Evolutionary conservation across 35 echinoderm and acorn worm genomes (phyloP).

Genomic region (Amphiura filiformis): DNA sequence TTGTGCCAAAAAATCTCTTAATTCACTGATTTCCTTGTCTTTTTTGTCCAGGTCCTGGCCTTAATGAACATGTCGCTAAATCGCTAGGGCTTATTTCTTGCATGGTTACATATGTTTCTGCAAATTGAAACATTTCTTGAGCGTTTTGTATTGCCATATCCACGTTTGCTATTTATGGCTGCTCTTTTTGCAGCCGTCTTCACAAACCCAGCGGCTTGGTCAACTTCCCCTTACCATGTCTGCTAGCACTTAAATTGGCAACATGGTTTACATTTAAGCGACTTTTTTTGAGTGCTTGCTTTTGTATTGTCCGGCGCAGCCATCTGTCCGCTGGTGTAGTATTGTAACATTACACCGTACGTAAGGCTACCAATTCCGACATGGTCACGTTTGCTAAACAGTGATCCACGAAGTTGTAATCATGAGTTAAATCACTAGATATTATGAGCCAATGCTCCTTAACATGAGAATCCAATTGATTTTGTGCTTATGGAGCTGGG

Average conservation of each 20-base stretch:
- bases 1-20: no score
- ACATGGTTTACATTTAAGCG: background rate
- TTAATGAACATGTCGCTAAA: no score
- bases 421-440: slow-evolving; percentile 14
- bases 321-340: slow-evolving; percentile 16
- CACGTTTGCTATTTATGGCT: background rate
- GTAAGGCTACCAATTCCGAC: background rate
- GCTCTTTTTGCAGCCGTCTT: slow-evolving; percentile 18
- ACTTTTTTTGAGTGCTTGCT: background rate
- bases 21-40: no score
- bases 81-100: no score
- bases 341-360: background rate
- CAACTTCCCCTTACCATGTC: slow-evolving; percentile 13
- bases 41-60: no score
- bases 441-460: slow-evolving; percentile 12
- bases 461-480: slow-evolving; percentile 18
- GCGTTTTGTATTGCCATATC: slow-evolving; percentile 1
- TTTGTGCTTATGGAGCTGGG: background rate
- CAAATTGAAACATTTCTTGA: background rate
- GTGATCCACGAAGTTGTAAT: slow-evolving; percentile 12
- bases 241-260: background rate
- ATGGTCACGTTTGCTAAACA: slow-evolving; percentile 7
- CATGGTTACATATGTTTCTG: no score
- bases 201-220: slow-evolving; percentile 22
- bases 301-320: slow-evolving; percentile 13